phyloP scores from a whole-genome alignment of 2,113 vertebrate species.

The Amphiprion percula region DNA sequence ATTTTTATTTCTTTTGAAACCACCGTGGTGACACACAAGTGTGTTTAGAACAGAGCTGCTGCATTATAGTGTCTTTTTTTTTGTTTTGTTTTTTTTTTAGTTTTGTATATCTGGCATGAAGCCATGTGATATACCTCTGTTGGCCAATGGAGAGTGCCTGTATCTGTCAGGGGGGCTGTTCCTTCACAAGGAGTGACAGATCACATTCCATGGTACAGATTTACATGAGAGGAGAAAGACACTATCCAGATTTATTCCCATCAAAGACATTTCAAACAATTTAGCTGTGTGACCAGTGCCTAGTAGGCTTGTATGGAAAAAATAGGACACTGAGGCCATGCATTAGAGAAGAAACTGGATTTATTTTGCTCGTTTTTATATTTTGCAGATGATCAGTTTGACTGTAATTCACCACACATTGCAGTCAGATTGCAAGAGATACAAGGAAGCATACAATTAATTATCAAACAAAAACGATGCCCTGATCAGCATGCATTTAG shows the following conservation, averaged over 20 bases:
- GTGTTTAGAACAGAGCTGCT: background rate
- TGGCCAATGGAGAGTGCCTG: slow-evolving; percentile 22
- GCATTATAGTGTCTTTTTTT: too few species aligned
- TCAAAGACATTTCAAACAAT: slow-evolving; percentile 37
- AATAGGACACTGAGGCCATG: too few species aligned
- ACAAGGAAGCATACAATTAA: background rate
- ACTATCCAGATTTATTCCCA: slow-evolving; percentile 45
- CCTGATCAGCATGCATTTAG: background rate
- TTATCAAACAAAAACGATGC: background rate
- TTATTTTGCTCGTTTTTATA: slow-evolving; percentile 39
- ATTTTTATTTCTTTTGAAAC: background rate
- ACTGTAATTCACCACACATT: background rate
- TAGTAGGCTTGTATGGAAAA: background rate
- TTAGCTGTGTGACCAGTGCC: slow-evolving; percentile 12
- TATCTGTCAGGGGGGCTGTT: slow-evolving; percentile 39
- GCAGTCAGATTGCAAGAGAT: background rate
- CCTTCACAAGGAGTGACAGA: slow-evolving; percentile 41
- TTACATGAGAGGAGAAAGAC: slow-evolving; percentile 42
- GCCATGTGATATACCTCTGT: slow-evolving; percentile 5
- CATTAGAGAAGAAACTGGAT: background rate
- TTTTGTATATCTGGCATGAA: slow-evolving; percentile 1
- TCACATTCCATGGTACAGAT: slow-evolving; percentile 62
- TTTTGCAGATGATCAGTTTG: background rate
- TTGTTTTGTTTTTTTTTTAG: background rate
- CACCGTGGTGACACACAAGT: background rate